Conservation (phyloP, 2,797 vertebrate species). For the Scomberomorus guttatus region DNA sequence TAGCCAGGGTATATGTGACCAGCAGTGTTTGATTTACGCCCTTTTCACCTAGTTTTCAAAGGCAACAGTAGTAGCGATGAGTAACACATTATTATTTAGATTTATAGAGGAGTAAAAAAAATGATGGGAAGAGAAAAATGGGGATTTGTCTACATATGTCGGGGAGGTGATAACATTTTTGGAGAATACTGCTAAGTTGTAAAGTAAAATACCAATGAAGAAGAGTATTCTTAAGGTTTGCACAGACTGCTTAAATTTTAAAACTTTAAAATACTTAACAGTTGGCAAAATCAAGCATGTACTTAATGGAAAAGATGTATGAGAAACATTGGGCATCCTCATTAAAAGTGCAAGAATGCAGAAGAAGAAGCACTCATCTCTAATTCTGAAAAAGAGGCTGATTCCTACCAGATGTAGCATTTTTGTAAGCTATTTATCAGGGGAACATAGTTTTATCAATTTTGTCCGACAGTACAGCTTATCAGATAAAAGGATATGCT, state of each 20-base stretch:
- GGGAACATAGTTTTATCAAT: neutral
- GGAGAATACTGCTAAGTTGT: neutral
- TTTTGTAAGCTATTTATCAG: neutral
- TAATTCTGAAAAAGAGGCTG: neutral
- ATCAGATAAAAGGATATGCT: neutral
- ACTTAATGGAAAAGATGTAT: too few species aligned
- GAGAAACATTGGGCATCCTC: neutral
- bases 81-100: neutral
- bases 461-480: neutral
- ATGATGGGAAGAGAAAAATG: neutral
- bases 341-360: neutral
- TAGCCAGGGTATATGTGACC: neutral
- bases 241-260: neutral
- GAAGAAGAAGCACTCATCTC: neutral
- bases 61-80: neutral
- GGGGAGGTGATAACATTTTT: neutral
- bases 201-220: neutral
- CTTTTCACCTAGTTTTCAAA: conserved; percentile 3
- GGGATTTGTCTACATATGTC: neutral
- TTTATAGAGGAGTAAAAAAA: neutral
- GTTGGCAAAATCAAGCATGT: neutral
- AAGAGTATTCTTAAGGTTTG: neutral
- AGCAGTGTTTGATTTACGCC: neutral
- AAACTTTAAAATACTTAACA: neutral
- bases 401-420: neutral